Evolutionary conservation across 1,140 invertebrate species (phyloP).

Genomic region (Oncopeltus fasciatus): DNA sequence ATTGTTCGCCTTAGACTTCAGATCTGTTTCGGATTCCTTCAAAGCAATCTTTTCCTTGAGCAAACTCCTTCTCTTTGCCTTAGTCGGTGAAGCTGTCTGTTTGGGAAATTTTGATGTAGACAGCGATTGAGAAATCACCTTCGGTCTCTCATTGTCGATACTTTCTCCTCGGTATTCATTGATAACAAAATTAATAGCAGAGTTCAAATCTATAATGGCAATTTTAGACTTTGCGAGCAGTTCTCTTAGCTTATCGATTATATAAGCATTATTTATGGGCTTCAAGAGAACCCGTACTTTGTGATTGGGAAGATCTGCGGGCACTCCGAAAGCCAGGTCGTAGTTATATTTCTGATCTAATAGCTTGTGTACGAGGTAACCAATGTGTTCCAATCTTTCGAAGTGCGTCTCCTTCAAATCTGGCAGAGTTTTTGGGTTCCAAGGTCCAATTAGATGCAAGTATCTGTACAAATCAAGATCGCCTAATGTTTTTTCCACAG

Average conservation of each 20-base stretch:
- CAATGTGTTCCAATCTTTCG: slow-evolving; percentile 34
- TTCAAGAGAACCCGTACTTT: slow-evolving; percentile 34
- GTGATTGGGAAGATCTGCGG: slow-evolving; percentile 31
- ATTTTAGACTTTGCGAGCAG: slow-evolving; percentile 34
- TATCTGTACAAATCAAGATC: slow-evolving; percentile 3
- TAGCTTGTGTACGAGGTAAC: slow-evolving; percentile 39
- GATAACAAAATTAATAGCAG: slow-evolving; percentile 40
- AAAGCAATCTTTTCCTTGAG: too few species aligned
- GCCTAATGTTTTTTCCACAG: neutral
- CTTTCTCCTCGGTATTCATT: too few species aligned
- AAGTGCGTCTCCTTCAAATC: slow-evolving; percentile 4
- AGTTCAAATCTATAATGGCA: slow-evolving; percentile 35
- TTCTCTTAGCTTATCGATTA: slow-evolving; percentile 28
- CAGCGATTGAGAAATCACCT: too few species aligned
- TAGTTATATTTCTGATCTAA: slow-evolving; percentile 38
- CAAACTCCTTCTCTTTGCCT: too few species aligned
- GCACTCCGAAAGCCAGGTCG: slow-evolving; percentile 26
- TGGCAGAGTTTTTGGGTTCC: slow-evolving; percentile 23
- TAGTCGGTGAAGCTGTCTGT: too few species aligned
- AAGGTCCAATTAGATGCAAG: neutral
- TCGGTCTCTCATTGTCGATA: too few species aligned
- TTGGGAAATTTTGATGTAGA: too few species aligned
- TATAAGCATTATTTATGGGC: slow-evolving; percentile 31
- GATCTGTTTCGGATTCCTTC: too few species aligned
- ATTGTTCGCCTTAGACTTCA: too few species aligned